Conservation (phyloP, 2,797 vertebrate species). For the Zalophus californianus region DNA sequence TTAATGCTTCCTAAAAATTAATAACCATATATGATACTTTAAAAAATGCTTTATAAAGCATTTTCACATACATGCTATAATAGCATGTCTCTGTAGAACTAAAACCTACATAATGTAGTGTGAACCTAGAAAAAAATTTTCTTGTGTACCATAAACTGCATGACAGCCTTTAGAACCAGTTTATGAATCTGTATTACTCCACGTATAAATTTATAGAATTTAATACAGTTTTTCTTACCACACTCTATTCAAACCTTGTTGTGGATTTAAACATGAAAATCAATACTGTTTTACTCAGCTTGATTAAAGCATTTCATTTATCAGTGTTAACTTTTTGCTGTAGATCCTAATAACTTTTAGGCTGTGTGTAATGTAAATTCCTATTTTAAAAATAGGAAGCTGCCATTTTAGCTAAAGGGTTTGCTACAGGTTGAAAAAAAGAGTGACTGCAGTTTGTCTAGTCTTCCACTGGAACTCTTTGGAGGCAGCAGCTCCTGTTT, state of each 20-base stretch:
- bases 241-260: background rate
- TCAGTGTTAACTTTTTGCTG: background rate
- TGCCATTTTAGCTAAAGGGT: background rate
- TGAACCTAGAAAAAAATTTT: background rate
- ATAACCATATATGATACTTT: background rate
- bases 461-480: background rate
- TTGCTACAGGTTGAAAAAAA: background rate
- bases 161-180: background rate
- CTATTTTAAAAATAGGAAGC: conserved; percentile 10
- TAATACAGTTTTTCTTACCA: conserved; percentile 31
- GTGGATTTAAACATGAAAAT: conserved; percentile 37
- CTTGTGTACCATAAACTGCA: background rate
- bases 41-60: background rate
- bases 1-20: background rate
- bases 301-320: conserved; percentile 5
- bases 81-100: background rate
- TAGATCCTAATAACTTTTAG: conserved; percentile 33
- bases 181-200: background rate
- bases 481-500: background rate
- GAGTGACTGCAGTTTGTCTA: background rate
- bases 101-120: background rate
- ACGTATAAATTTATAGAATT: background rate
- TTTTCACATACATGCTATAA: background rate
- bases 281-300: background rate
- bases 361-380: background rate